Evolutionary conservation across 1,140 invertebrate species (phyloP), one percentile per base, ranked within the genome.

Genomic region (Antheraea mylitta): DNA sequence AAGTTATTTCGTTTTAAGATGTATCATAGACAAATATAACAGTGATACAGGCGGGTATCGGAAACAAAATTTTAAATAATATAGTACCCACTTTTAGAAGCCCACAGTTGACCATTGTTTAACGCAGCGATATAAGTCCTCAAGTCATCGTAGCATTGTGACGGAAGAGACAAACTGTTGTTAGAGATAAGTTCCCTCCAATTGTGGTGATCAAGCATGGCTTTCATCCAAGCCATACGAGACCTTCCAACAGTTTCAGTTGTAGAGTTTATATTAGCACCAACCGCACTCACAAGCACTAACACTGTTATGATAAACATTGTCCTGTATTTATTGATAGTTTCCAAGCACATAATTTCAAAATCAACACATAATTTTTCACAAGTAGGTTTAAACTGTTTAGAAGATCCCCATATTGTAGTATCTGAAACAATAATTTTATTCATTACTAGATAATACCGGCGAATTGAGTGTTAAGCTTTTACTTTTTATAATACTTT

Each of bases 61-160:
- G 22, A 30, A 30, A 30, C 22, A 53, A 53, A 0, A 16, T 53
- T 53, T 53, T 53, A 0, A 53, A 53, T 6, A 65, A 5, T 11
- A 62, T 19, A 38, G 16, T 30, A 94, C 95, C 95, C 83, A 96
- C 95, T 95, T 91, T 95, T 95, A 3, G 94, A 94, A 18, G 95
- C 95, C 95, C 95, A 96, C 18, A 94, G 82, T 63, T 94, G 90
- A 19, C 94, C 95, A 30, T 93, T 87, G 62, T 89, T 89, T 48
- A 96, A 86, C 3, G 93, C 93, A 11, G 76, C 75, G 0, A 96
- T 71, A 76, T 95, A 96, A 5, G 73, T 73, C 53, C 89, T 90
- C 85, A 96, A 89, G 70, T 95, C 93, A 0, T 76, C 74, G 42
- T 89, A 90, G 75, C 95, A 96, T n/a, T 76, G 67, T 11, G 67